Evolutionary conservation across 2,113 vertebrate genomes (phyloP).

Genomic region (Myiozetetes cayanensis): DNA sequence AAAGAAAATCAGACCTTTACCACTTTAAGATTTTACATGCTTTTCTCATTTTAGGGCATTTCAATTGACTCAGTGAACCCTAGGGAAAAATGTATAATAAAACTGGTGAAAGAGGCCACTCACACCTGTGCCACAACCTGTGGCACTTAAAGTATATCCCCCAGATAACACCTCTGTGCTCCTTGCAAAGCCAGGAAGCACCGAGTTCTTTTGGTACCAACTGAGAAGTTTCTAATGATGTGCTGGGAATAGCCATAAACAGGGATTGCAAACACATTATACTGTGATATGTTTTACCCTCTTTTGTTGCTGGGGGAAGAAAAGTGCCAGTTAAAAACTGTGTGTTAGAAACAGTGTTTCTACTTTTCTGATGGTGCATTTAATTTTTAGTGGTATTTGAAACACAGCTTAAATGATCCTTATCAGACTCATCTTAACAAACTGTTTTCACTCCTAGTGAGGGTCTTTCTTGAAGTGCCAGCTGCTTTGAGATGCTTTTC

Average conservation of each 20-base stretch:
- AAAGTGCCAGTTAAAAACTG: not conserved
- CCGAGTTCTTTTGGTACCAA: not conserved
- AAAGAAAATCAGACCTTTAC: not conserved
- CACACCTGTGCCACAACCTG: not conserved
- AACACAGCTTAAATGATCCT: conserved; percentile 35
- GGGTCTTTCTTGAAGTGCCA: not conserved
- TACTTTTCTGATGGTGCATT: not conserved
- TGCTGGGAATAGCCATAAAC: not conserved
- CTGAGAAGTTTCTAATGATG: not conserved
- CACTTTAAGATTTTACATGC: not conserved
- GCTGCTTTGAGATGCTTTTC: not conserved
- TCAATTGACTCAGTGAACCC: not conserved
- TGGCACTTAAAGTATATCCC: not conserved
- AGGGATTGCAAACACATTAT: not conserved
- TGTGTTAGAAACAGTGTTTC: not conserved
- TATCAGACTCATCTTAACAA: conserved; percentile 11
- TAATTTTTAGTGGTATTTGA: not conserved
- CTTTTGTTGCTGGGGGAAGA: not conserved
- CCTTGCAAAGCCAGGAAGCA: not conserved
- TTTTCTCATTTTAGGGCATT: not conserved
- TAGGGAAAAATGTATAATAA: not conserved
- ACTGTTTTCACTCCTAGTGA: conserved; percentile 5
- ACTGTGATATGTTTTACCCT: not conserved
- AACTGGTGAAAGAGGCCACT: not conserved
- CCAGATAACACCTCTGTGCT: not conserved